Evolutionary conservation across 2,888 invertebrate species (phyloP), one percentile per base, ranked within the genome.

Genomic region (Noctua comes): DNA sequence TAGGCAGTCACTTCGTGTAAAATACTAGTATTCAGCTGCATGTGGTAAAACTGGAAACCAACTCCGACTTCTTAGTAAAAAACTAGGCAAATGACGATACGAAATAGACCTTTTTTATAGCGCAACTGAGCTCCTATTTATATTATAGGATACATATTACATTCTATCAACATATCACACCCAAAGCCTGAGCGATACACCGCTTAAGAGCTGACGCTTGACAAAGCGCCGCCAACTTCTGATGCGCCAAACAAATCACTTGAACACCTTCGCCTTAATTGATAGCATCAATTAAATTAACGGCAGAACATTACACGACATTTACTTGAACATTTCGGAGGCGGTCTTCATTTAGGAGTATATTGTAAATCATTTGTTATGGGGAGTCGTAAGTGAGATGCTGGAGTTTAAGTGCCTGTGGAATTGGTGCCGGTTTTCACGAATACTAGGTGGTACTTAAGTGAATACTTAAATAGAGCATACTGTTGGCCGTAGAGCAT

Each of bases 211-310:
- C 68, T 40, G 59, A 48, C 80, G 46, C 54, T 73, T 84, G 84
- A 84, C 76, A 84, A 80, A 83, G 76, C 54, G 13, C 27, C 65
- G 51, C 54, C 36, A 74, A 84, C 68, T 84, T 84, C 80, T 80
- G 76, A 84, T 80, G 73, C 82, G 82, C 65, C 40, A 75, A 82
- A 90, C 86, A 82, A 87, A 76, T 83, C 88, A 84, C 81, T 75
- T 65, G 83, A 73, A 87, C 87, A 85, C 86, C 84, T 80, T 73
- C 76, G 73, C 84, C 81, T 78, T 86, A 90, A 92, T 91, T 91
- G 87, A 90, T 89, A 87, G 73, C 81, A 79, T 79, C 88, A 88
- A 91, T 92, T 91, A 90, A 91, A 84, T 92, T 92, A 92, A 93
- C 88, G 89, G 73, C 80, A 66, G 90, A 90, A 90, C 92, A 66